Evolutionary conservation across 2,797 vertebrate species (phyloP), one percentile per base, ranked within the genome.

Genomic region (Cyclura pinguis): DNA sequence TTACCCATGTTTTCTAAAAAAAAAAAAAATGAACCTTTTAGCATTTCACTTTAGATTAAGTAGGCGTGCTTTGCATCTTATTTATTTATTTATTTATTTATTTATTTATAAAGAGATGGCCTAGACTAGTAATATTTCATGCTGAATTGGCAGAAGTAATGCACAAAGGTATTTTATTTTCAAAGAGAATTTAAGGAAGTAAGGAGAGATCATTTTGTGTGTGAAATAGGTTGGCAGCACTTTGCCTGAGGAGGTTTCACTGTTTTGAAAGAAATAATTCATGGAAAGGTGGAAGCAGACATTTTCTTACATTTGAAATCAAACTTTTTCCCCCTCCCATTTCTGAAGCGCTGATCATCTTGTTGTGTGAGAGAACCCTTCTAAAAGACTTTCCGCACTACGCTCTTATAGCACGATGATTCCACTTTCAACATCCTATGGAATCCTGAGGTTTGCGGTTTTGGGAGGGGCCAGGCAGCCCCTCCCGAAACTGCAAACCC

Each of bases 231-330:
- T 84, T 0, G 0, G 88, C 91, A 94, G 94, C 89, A 77, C 90
- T 92, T 93, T 95, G 94, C 90, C 92, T 50, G 52, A 93, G 81
- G 84, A 96, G 89, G 64, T 88, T 90, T 94, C 84, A 38, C 84
- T 90, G 84, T 89, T 80, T 91, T 94, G 91, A 87, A 91, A 94
- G 86, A 92, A 94, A 87, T 81, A 93, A 92, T 90, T 94, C 22
- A 47, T 87, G 42, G 90, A 73, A 92, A 24, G 81, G 55, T 85
- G 62, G 87, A 38, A 74, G 73, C 94, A 91, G 82, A 86, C 55
- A 80, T 0, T 64, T 88, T 77, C 67, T 81, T 91, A 87, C 18
- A 69, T 62, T 50, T 89, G 67, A 87, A 90, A 92, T 27, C 47
- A 88, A 62, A 1, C 29, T 62, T 47, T 42, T 47, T 42, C 59